Percentiles rank a stretch among this genome's conserved stretches.
Conservation (phyloP, 2,797 vertebrate species). For the Mus spretus region DNA sequence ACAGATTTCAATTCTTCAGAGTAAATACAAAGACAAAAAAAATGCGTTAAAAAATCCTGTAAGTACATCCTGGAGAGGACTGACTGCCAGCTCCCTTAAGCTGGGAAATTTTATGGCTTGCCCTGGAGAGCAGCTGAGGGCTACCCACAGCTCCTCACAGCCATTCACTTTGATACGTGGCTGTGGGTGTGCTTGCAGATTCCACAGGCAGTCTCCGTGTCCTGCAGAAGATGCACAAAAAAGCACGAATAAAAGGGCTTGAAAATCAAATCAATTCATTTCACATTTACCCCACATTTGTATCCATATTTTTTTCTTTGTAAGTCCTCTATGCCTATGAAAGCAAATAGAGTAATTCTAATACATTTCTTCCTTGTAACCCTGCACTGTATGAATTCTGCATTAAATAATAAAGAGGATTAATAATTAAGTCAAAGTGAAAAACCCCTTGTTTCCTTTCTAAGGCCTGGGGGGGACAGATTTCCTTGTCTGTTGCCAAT, state of each 20-base stretch:
- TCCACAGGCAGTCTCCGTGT: too few relatives aligned
- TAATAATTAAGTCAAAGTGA: constrained; percentile 79
- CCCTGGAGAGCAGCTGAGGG: not conserved
- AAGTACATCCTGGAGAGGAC: not conserved
- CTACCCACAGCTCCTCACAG: not conserved
- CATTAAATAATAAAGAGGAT: constrained; percentile 77
- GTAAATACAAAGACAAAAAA: constrained; percentile 5
- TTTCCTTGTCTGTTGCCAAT: constrained; percentile 58
- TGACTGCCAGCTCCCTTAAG: not conserved
- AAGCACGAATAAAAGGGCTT: constrained; percentile 25
- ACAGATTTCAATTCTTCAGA: constrained; percentile 6
- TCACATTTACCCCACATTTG: constrained; percentile 32
- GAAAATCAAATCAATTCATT: constrained; percentile 57
- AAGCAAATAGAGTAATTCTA: not conserved
- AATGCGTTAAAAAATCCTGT: constrained; percentile 1
- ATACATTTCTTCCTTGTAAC: constrained; percentile 24
- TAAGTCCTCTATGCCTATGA: constrained; percentile 1
- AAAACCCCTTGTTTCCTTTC: constrained; percentile 74
- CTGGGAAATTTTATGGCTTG: not conserved
- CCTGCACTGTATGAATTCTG: not conserved
- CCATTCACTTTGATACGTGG: not conserved
- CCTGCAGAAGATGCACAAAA: constrained; percentile 7
- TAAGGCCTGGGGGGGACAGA: constrained; percentile 8
- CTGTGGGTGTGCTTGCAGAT: not conserved
- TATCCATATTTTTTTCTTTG: constrained; percentile 45